phyloP scores from a whole-genome alignment of 2,888 invertebrate genomes.

The Caenorhabditis sp. region DNA sequence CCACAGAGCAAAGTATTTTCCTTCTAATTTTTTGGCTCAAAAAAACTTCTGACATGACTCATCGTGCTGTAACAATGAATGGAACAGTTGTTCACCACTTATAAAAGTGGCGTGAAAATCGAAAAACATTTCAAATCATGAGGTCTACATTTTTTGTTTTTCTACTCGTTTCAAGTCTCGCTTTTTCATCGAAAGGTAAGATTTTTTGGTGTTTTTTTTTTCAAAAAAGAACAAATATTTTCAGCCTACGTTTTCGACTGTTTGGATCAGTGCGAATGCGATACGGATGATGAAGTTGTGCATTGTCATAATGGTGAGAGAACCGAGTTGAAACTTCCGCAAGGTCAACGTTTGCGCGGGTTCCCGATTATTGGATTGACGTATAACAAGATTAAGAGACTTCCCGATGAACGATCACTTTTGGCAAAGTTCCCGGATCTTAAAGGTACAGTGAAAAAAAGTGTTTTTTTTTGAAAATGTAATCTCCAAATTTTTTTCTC shows the following conservation, averaged over 20 bases:
- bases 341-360: constrained; percentile 56
- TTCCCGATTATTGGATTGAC: constrained; percentile 62
- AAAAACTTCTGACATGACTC: background rate
- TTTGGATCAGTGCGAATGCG: constrained; percentile 63
- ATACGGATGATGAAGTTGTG: constrained; percentile 64
- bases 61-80: background rate
- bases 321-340: constrained; percentile 51
- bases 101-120: background rate
- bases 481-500: no score
- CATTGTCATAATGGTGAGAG: constrained; percentile 65
- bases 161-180: background rate
- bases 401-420: constrained; percentile 59
- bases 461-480: no score
- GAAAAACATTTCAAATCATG: background rate
- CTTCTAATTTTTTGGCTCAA: background rate
- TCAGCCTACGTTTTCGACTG: constrained; percentile 60
- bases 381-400: constrained; percentile 54
- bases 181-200: background rate
- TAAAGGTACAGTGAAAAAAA: no score
- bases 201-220: background rate
- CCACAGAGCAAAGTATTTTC: background rate
- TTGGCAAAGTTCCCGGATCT: constrained; percentile 63
- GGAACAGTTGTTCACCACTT: background rate
- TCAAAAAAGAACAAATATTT: constrained; percentile 5
- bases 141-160: background rate